Evolutionary conservation across 2,797 vertebrate genomes (phyloP), one percentile per base, ranked within the genome.

Genomic region (Alca torda): DNA sequence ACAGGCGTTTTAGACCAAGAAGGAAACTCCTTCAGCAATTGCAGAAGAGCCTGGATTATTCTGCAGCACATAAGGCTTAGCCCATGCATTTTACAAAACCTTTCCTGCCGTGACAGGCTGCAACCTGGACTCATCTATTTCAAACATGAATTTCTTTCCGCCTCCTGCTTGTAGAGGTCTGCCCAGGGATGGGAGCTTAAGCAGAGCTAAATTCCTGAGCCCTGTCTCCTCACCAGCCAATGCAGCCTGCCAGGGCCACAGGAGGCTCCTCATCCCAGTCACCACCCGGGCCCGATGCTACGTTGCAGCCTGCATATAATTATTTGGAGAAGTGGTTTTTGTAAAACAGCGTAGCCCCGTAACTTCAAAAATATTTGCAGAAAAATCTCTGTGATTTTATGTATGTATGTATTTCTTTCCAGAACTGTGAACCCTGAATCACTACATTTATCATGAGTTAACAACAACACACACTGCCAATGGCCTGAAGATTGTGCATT

Each of bases 1-100:
- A 70, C 67, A 95, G 56, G 28, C 63, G 48, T 76, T 93, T 93
- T 24, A 84, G 48, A 59, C 16, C 11, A 45, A 88, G 70, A 90
- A 86, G 54, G 9, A 74, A 90, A 79, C 31, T 82, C 39, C 19
- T 78, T 84, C 59, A 89, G n/a, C 43, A 35, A 8, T 10, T 46
- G 35, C 48, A 51, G 80, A 48, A 76, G 56, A 90, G 48, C 39
- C 63, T 77, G 67, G 15, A 23, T 95, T 94, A 74, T 45, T 78
- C 39, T 90, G 28, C 25, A 63, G 56, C 45, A 60, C 6, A 6
- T 63, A 48, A 65, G 15, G 24, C 45, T 92, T 74, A 81, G 30
- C 21, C 21, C 25, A 41, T 25, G 35, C 15, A 23, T 85, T 65
- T 84, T 69, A 68, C 17, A 37, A 89, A 95, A 68, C 19, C 19